phyloP scores from a whole-genome alignment of 2,888 invertebrate genomes.

The Hypsopygia costalis region DNA sequence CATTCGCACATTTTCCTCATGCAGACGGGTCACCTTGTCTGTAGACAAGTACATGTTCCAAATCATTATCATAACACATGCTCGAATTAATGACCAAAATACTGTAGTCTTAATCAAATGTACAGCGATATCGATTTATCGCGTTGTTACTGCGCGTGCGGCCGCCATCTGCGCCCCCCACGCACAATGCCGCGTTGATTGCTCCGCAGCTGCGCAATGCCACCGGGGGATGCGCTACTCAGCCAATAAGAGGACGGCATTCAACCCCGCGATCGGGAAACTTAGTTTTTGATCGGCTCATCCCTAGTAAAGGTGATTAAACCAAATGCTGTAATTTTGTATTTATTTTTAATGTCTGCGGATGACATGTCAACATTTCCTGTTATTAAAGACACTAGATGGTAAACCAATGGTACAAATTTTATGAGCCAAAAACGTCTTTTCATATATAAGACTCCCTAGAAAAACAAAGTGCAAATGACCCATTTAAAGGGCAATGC shows the following conservation, averaged over 20 bases:
- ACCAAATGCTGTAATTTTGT: slow-evolving; percentile 6
- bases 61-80: slow-evolving; percentile 5
- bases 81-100: slow-evolving; percentile 5
- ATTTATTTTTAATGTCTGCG: slow-evolving; percentile 4
- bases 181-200: slow-evolving; percentile 64
- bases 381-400: neutral
- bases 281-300: neutral
- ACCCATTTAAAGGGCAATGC: slow-evolving; percentile 45
- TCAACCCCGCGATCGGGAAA: slow-evolving; percentile 2
- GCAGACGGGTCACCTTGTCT: neutral
- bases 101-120: slow-evolving; percentile 11
- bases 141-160: slow-evolving; percentile 43
- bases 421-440: neutral
- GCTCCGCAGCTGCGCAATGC: slow-evolving; percentile 57
- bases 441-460: slow-evolving; percentile 14
- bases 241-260: slow-evolving; percentile 25
- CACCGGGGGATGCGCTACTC: slow-evolving; percentile 38
- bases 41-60: neutral
- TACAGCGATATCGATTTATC: slow-evolving; percentile 50
- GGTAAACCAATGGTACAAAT: neutral
- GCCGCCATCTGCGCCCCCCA: slow-evolving; percentile 74
- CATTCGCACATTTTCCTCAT: too few relatives aligned
- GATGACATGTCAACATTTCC: neutral
- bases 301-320: slow-evolving; percentile 8
- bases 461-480: slow-evolving; percentile 28